Conservation (phyloP, 2,797 vertebrate species). For the Trachops cirrhosus region DNA sequence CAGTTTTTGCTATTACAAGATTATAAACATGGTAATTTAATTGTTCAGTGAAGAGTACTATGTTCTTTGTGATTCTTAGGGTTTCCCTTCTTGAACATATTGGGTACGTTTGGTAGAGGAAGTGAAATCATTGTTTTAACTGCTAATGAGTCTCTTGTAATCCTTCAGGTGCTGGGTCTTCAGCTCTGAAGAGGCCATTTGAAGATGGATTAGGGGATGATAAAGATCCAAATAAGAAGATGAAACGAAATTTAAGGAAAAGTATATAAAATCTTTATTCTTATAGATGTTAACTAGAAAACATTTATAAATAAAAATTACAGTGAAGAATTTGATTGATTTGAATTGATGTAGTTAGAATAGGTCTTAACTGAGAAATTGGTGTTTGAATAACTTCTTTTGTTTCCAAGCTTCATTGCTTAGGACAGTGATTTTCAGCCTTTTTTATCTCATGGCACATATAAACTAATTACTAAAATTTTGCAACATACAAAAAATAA, state of each 20-base stretch:
- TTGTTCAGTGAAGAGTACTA: neutral
- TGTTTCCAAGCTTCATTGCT: slow-evolving; percentile 22
- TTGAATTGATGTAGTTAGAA: slow-evolving; percentile 12
- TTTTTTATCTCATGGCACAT: neutral
- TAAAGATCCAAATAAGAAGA: slow-evolving; percentile 98
- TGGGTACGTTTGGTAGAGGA: neutral
- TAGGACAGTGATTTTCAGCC: neutral
- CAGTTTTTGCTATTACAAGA: slow-evolving; percentile 9
- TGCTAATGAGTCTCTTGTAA: slow-evolving; percentile 42
- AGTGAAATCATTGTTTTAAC: neutral
- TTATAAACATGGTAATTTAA: slow-evolving; percentile 17
- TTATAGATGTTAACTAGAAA: slow-evolving; percentile 28
- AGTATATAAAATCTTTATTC: slow-evolving; percentile 82
- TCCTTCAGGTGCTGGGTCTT: slow-evolving; percentile 83
- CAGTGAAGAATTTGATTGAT: slow-evolving; percentile 28
- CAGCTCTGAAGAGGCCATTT: slow-evolving; percentile 95
- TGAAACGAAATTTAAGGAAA: slow-evolving; percentile 98
- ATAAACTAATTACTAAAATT: neutral
- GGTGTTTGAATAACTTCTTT: neutral
- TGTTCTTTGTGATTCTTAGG: neutral
- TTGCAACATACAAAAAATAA: neutral
- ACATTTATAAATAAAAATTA: slow-evolving; percentile 44
- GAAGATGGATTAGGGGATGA: slow-evolving; percentile 95
- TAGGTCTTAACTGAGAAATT: slow-evolving; percentile 11
- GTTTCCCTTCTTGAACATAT: slow-evolving; percentile 8